These are phyloP conservation scores for Tetramorium bicarinatum DNA, from an alignment of 2,888 invertebrate species.

Conservation along the genomic window DNA sequence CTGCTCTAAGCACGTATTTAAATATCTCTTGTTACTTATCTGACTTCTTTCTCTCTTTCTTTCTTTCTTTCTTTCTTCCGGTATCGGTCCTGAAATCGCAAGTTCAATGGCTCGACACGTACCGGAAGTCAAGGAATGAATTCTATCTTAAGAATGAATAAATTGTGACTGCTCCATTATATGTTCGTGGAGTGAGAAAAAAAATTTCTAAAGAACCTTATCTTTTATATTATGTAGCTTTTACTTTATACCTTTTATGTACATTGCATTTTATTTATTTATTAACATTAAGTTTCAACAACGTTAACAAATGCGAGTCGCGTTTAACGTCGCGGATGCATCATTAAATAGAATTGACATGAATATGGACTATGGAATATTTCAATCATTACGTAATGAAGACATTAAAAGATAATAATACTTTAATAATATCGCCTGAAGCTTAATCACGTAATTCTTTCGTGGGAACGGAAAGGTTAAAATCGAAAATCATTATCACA, in stretches of 20 bases:
- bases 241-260: background rate
- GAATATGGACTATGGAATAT: background rate
- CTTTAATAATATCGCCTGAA: background rate
- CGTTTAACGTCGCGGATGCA: background rate
- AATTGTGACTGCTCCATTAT: background rate
- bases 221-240: background rate
- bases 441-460: constrained; percentile 3
- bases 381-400: constrained; percentile 6
- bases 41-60: background rate
- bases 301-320: background rate
- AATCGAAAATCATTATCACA: background rate
- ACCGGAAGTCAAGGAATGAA: constrained; percentile 12
- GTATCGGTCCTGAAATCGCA: background rate
- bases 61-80: constrained; percentile 27
- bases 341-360: background rate
- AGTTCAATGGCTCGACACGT: background rate
- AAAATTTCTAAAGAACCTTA: background rate
- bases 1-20: constrained; percentile 32
- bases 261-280: background rate
- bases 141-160: too few species aligned
- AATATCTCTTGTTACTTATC: constrained; percentile 20
- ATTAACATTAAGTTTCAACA: background rate
- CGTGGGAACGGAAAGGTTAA: background rate
- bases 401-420: background rate
- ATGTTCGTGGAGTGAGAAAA: background rate